Evolutionary conservation across 2,888 invertebrate species (phyloP).

Genomic region (Thalpophila matura): DNA sequence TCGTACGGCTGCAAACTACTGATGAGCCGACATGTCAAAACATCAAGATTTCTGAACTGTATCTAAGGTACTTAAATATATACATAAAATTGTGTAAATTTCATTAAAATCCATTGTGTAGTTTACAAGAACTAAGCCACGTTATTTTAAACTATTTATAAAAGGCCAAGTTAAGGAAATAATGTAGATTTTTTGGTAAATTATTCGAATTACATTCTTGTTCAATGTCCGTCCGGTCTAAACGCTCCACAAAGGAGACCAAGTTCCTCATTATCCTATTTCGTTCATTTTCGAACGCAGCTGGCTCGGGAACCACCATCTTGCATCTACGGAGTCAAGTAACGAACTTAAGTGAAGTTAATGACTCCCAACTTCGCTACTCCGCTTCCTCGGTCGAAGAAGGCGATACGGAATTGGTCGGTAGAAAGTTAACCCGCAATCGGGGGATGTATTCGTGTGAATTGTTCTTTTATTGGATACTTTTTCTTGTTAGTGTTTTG

Average conservation of each 20-base stretch:
- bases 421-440: conserved; percentile 76
- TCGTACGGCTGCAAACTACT: too few relatives aligned
- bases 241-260: conserved; percentile 38
- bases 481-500: conserved; percentile 57
- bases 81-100: too few relatives aligned
- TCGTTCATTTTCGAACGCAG: conserved; percentile 73
- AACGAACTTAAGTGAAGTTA: conserved; percentile 81
- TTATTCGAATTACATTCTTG: not conserved
- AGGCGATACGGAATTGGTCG: conserved; percentile 74
- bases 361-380: conserved; percentile 77
- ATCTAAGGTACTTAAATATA: too few relatives aligned
- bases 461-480: conserved; percentile 65
- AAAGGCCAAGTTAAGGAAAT: too few relatives aligned
- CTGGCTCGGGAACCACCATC: conserved; percentile 66
- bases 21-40: too few relatives aligned
- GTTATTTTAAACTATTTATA: too few relatives aligned
- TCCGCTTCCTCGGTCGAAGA: conserved; percentile 62
- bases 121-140: too few relatives aligned
- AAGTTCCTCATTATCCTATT: conserved; percentile 74
- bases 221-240: not conserved
- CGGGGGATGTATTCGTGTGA: conserved; percentile 69
- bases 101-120: too few relatives aligned
- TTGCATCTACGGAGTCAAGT: conserved; percentile 68
- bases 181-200: too few relatives aligned
- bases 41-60: too few relatives aligned